Base-by-base conservation (phyloP, 2,888 invertebrate genomes). In the Synergus umbraculus region DNA sequence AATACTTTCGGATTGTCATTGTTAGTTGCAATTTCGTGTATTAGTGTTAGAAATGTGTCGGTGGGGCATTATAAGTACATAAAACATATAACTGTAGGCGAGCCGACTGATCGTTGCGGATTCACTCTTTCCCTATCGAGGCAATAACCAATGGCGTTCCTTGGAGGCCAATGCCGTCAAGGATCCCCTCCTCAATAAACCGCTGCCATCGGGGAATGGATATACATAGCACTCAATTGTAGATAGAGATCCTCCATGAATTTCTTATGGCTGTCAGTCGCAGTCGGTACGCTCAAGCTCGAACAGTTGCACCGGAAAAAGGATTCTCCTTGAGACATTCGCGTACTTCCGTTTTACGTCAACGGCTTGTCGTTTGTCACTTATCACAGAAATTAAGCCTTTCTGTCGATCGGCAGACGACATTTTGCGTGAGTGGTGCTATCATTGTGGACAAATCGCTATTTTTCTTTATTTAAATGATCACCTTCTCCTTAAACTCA, bases 231-330 rank as follows among this genome's bases (percentile, higher is more conserved):
- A 54, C n/a, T 54, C 86, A n/a, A 58, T 58, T 18, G 54, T 58
- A n/a, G 87, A 88, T 87, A 86, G 85, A 84, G 83, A 85, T 85
- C 84, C 86, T 87, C 86, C 88, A 88, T 87, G 87, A 87, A 83
- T 81, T 86, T 85, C 84, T 87, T 85, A 89, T 86, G 90, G 89
- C 85, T 88, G 87, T 88, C 88, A 89, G 90, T 90, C 86, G 88
- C 86, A 82, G 82, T 89, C 85, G 85, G 89, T 86, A 85, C 89
- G 89, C 79, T 84, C 84, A 84, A 83, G 87, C 83, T 84, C 86
- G 83, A 83, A 86, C 86, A 84, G 85, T 80, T 73, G 82, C 81
- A 80, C 77, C 78, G n/a, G 78, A 54, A 41, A 41, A 73, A 73
- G 77, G 49, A 79, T 79, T 78, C 37, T 82, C 58, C 73, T 78